Evolutionary conservation across 1,140 invertebrate genomes (phyloP), one percentile per base, ranked within the genome.

Genomic region (Macrotrachela quadricornifera): DNA sequence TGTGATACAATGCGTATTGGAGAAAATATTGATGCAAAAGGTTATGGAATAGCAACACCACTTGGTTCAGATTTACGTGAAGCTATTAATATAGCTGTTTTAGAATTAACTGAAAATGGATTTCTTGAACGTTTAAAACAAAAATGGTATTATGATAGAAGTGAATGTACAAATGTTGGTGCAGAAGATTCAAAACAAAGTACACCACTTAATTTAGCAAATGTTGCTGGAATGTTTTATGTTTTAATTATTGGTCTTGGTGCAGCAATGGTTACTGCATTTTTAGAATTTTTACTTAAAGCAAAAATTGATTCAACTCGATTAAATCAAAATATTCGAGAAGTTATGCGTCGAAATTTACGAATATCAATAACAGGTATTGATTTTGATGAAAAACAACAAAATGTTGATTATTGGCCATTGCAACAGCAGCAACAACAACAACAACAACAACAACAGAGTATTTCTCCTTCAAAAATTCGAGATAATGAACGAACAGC

Each of bases 201-300:
- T n/a, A 83, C 90, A 59, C 60, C 61, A 50, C 74, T 97, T 58
- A 88, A 88, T 41, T 70, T 97, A 40, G 86, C 84, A 63, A 95
- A 96, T 74, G 86, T 97, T 3, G 90, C 91, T n/a, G 92, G 92
- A 13, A 86, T 95, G 64, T 97, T 97, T 73, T 97, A 95, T 74
- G 92, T 97, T 63, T 75, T 97, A 15, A 87, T 95, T 62, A 84
- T 81, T 37, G 92, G 76, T 50, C 76, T 97, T 37, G 76, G 85
- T 6, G 67, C 91, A 13, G 85, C 88, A 8, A 78, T 97, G 60
- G 74, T 81, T 2, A 82, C 91, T 14, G 86, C 86, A 13, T 74
- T 90, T 13, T 64, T 86, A 37, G 87, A 95, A 71, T 91, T 94
- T 58, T 68, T 86, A 61, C 90, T 83, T 80, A 87, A 92, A 41